Base-by-base conservation (phyloP, 2,113 vertebrate species). In the Peromyscus californicus region DNA sequence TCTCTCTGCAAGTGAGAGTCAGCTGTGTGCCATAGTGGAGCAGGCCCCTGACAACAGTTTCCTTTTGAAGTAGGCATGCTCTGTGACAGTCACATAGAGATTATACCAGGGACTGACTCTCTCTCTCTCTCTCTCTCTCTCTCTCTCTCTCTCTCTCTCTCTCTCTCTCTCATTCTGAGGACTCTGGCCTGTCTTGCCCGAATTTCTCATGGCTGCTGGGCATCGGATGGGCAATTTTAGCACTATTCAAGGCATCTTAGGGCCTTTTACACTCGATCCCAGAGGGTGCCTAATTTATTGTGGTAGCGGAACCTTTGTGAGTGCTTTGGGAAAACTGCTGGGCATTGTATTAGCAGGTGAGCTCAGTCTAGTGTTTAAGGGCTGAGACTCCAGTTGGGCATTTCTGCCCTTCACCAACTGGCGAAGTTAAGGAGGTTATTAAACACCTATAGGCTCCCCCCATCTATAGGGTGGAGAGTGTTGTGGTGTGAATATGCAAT, bases 1-100 rank as follows among this genome's bases (percentile, higher is more conserved):
- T 36, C 69, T 59, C 0, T 42, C 17, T 0, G 33, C 48, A 48
- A 17, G 22, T 0, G 0, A 0, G 36, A 36, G 75, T 54, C 12
- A 1, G 45, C 63, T 7, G 70, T 45, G 7, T 7, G 3, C 9
- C 26, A 0, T 10, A 45, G 42, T 21, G 21, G 54, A 42, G 48
- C 29, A 4, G 5, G 22, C 70, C 16, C 24, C 57, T 8, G 0
- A 7, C 1, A 17, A 7, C 1, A 51, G 51, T 8, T 13, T 1
- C 21, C 36, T 80, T 93, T 29, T 9, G 83, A 76, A 89, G 86
- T 16, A 10, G 21, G n/a, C 1, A 16, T 24, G 31, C 36, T 24
- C 39, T 17, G 24, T 4, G 6, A 31, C 1, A 29, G 75, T 15
- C 72, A 31, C 26, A 69, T 31, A 26, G 45, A 31, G 51, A 7